These are phyloP conservation scores for Acronicta alni DNA, from an alignment of 2,888 invertebrate genomes.

Conservation along the genomic window DNA sequence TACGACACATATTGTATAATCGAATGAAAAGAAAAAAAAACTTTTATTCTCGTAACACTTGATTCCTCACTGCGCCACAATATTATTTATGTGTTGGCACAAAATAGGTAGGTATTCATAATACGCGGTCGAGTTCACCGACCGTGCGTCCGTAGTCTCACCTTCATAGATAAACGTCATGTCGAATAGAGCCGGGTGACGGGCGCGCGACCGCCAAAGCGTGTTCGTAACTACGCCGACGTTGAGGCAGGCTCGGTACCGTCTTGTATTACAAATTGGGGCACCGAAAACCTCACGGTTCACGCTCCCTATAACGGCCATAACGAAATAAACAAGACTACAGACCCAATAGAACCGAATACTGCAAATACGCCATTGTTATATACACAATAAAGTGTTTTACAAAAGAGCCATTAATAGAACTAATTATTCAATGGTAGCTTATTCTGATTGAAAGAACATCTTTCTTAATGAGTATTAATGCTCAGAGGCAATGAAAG, in stretches of 20 bases:
- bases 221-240: constrained; percentile 63
- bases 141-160: constrained; percentile 84
- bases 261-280: constrained; percentile 48
- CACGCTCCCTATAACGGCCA: constrained; percentile 18
- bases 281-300: constrained; percentile 31
- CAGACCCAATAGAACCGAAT: constrained; percentile 10
- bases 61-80: constrained; percentile 68
- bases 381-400: constrained; percentile 3
- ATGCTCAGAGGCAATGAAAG: constrained; percentile 24
- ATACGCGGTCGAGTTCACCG: constrained; percentile 77
- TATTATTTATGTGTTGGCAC: constrained; percentile 65
- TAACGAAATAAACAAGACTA: constrained; percentile 17
- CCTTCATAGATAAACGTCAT: constrained; percentile 87
- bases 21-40: constrained; percentile 41
- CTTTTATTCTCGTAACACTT: constrained; percentile 50
- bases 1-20: constrained; percentile 36
- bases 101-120: constrained; percentile 77
- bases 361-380: constrained; percentile 22
- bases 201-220: constrained; percentile 60
- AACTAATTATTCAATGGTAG: constrained; percentile 15
- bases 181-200: constrained; percentile 69
- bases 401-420: constrained; percentile 27
- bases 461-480: constrained; percentile 2
- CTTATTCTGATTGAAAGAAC: constrained; percentile 16
- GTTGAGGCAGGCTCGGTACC: constrained; percentile 72